Base-by-base conservation (phyloP, 2,113 vertebrate genomes). In the Tretioscincus oriximinensis region DNA sequence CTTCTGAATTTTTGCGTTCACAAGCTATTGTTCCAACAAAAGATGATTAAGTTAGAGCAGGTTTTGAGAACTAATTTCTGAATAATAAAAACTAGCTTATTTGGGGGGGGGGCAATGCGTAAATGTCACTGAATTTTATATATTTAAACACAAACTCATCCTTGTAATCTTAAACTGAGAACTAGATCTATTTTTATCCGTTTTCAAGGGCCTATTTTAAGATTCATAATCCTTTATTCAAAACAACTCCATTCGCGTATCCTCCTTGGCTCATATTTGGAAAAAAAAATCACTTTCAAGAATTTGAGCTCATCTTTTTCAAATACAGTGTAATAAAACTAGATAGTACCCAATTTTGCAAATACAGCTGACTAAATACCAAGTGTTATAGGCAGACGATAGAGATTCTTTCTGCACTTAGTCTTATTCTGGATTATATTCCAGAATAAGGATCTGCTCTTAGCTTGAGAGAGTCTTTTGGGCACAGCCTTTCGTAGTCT, bases 1-100 rank as follows among this genome's bases (percentile, higher is more conserved):
- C 93, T 2, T 95, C 96, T 1, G 90, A 84, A 7, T 93, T 96
- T 87, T 92, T 95, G 64, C 80, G 93, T 89, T 99, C 98, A 81
- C 98, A 99, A 45, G 98, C 98, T 99, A 93, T 28, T 76, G 81
- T 26, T 58, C 14, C 54, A 71, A 18, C 70, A 85, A 77, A 90
- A 76, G 12, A 58, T 18, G 16, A 58, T 16, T 58, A 58, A 58
- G 54, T 58, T 58, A 58, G 18, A 18, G 54, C 18, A 12, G 14
- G 14, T 58, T 58, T 58, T 18, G 3, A 58, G 18, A 58, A 58
- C 54, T 58, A 58, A 58, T 58, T 58, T 58, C 14, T 18, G 2
- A 58, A 18, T 58, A 58, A 58, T 18, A 58, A 58, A 58, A 58
- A 54, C 51, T 54, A 54, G n/a, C n/a, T n/a, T n/a, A n/a, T n/a